Base-by-base conservation (phyloP, 2,888 invertebrate species). In the Eustalomyia histrio region DNA sequence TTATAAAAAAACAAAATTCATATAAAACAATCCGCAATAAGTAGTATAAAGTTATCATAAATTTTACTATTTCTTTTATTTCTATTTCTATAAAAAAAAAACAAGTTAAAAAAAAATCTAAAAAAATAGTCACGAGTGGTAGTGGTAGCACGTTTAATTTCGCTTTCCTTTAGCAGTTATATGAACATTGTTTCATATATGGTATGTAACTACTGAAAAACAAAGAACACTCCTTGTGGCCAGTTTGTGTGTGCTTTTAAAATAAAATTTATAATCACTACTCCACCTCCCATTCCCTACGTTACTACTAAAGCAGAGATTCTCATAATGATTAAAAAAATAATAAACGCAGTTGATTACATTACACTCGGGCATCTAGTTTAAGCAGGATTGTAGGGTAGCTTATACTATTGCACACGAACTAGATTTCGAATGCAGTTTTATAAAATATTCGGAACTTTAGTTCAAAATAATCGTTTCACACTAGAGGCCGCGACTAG, bases 161-260 rank as follows among this genome's bases (percentile, higher is more conserved):
- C 83, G 83, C 78, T 80, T 83, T 83, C 72, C 80, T 80, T 83
- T 72, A 67, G 61, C 78, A 67, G 69, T 78, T 73, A 73, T 35
- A 16, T 43, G 24, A 7, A 53, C 53, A 69, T 29, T 14, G 39
- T 29, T 29, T 7, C 29, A 14, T 35, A 43, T 14, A n/a, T n/a
- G n/a, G n/a, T n/a, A n/a, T n/a, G n/a, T n/a, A 43, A 65, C 39
- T 52, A 55, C n/a, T 47, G 24, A 65, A 43, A 61, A 57, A 76
- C 47, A 72, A 71, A 9, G 64, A 78, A 74, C 81, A 75, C 81
- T 81, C 78, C 78, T 78, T 75, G 74, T 60, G 71, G 35, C 55
- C 67, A 53, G 73, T 60, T 71, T 29, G 4, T 29, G 7, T 29
- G 4, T 21, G 35, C 29, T 75, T 67, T 53, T 61, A 16, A 2